Percentiles rank a stretch among this genome's conserved stretches.
Evolutionary conservation across 2,113 vertebrate genomes (phyloP).

Genomic region (Ctenomys sociabilis): DNA sequence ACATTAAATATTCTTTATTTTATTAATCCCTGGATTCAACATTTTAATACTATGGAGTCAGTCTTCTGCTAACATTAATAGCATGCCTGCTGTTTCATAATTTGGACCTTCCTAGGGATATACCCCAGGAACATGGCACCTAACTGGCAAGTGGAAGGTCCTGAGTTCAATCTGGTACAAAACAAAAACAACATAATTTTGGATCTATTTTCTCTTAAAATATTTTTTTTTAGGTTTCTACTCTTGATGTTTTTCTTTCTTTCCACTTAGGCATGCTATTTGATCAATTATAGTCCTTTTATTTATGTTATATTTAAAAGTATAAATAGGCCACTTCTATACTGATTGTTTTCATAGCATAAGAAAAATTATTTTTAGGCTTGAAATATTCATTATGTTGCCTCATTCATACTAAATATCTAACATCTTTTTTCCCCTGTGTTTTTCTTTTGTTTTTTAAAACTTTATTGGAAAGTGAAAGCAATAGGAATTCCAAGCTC

Average conservation of each 20-base stretch:
- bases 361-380: neutral
- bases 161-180: too few relatives aligned
- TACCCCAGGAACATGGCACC: too few relatives aligned
- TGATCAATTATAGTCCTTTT: neutral
- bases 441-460: neutral
- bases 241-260: neutral
- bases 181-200: neutral
- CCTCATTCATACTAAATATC: neutral
- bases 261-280: neutral
- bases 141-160: too few relatives aligned
- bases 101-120: too few relatives aligned
- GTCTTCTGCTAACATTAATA: neutral
- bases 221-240: neutral
- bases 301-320: neutral
- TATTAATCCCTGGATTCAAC: neutral
- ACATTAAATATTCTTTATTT: neutral
- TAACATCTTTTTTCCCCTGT: neutral
- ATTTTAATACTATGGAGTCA: neutral
- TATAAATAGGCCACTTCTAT: neutral
- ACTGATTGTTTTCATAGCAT: neutral
- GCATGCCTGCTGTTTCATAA: neutral
- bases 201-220: neutral
- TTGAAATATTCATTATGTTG: neutral
- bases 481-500: neutral
- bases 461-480: neutral